Evolutionary conservation across 1,140 invertebrate genomes (phyloP).

Genomic region (Proales similis): DNA sequence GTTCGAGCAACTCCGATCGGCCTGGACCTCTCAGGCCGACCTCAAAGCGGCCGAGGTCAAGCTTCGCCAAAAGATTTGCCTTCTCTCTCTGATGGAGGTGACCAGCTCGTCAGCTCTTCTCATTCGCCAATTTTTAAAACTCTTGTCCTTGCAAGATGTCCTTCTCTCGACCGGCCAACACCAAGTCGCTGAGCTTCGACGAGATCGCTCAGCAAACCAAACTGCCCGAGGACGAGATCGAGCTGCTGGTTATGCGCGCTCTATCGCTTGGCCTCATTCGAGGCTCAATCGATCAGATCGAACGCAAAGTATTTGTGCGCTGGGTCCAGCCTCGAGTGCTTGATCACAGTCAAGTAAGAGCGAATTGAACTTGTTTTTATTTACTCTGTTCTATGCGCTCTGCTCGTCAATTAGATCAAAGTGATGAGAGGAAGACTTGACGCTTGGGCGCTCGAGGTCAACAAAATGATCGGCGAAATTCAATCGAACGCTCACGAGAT

Average conservation of each 20-base stretch:
- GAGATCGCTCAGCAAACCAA: conserved; percentile 81
- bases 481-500: conserved; percentile 26
- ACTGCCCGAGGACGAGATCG: conserved; percentile 72
- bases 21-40: conserved; percentile 73
- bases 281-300: conserved; percentile 90
- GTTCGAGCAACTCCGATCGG: conserved; percentile 71
- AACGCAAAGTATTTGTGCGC: conserved; percentile 68
- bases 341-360: conserved; percentile 61
- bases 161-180: conserved; percentile 61
- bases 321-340: conserved; percentile 88
- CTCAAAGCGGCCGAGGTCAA: conserved; percentile 73
- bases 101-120: conserved; percentile 21
- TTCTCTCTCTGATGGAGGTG: conserved; percentile 95
- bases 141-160: no score
- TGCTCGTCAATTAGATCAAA: conserved; percentile 18
- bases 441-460: conserved; percentile 14
- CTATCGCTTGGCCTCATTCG: conserved; percentile 84
- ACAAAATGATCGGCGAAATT: conserved; percentile 14
- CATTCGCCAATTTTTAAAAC: conserved; percentile 47
- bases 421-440: conserved; percentile 34
- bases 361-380: conserved; percentile 28
- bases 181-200: conserved; percentile 72
- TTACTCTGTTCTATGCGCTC: background rate
- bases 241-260: conserved; percentile 94
- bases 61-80: conserved; percentile 80